Conservation (phyloP, 2,797 vertebrate genomes). For the Knipowitschia caucasica region DNA sequence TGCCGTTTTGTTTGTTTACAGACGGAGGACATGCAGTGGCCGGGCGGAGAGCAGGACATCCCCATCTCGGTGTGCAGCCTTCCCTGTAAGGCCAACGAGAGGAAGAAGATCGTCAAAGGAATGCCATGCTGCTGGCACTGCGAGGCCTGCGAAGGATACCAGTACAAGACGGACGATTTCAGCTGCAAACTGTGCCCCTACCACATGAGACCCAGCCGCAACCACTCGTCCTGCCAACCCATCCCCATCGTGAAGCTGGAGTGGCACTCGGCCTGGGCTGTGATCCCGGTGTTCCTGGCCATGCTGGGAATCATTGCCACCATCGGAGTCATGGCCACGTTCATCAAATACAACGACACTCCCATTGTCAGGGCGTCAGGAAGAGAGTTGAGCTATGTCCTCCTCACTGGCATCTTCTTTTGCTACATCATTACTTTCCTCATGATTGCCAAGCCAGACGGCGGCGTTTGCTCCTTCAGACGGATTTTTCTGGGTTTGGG, state of each 20-base stretch:
- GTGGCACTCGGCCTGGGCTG: constrained; percentile 94
- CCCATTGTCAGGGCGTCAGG: constrained; percentile 93
- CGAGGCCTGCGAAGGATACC: constrained; percentile 90
- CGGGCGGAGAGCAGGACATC: constrained; percentile 75
- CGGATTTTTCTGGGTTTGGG: constrained; percentile 91
- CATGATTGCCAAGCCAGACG: constrained; percentile 93
- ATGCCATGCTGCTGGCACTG: constrained; percentile 96
- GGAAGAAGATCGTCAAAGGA: constrained; percentile 94
- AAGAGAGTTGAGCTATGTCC: constrained; percentile 91
- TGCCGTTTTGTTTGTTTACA: constrained; percentile 67
- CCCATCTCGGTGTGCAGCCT: constrained; percentile 88
- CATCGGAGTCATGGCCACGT: constrained; percentile 90
- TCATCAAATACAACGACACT: constrained; percentile 91
- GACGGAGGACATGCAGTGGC: constrained; percentile 94
- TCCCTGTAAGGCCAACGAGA: constrained; percentile 85
- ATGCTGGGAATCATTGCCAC: constrained; percentile 94
- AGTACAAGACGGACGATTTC: constrained; percentile 89
- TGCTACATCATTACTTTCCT: constrained; percentile 97
- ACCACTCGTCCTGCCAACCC: constrained; percentile 86
- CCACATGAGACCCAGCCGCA: constrained; percentile 85
- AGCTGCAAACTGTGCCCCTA: constrained; percentile 89
- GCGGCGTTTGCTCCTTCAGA: constrained; percentile 89
- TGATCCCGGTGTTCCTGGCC: constrained; percentile 91
- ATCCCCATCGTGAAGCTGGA: constrained; percentile 92
- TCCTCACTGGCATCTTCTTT: constrained; percentile 93